phyloP scores from a whole-genome alignment of 2,797 vertebrate genomes.

The Poeciliopsis presidionis region DNA sequence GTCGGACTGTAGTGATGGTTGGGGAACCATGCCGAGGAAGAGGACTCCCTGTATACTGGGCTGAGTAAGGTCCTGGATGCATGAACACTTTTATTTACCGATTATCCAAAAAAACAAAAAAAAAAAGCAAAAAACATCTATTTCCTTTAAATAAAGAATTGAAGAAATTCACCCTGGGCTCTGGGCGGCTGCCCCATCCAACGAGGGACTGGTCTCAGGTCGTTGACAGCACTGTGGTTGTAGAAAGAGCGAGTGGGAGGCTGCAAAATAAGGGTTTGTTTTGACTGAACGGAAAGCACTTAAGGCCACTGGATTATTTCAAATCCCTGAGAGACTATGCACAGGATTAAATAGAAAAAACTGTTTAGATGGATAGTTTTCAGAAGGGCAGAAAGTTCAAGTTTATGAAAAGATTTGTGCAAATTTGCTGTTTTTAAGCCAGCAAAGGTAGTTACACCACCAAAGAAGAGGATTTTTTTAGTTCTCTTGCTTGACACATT shows the following conservation, averaged over 20 bases:
- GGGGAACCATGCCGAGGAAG: slow-evolving; percentile 78
- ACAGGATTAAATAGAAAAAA: not conserved
- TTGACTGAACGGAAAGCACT: not conserved
- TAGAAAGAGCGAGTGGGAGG: slow-evolving; percentile 67
- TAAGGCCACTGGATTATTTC: not conserved
- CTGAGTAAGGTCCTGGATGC: slow-evolving; percentile 72
- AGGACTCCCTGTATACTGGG: slow-evolving; percentile 74
- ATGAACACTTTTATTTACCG: not conserved
- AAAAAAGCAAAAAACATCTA: slow-evolving; percentile 58
- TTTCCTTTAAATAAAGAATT: slow-evolving; percentile 34
- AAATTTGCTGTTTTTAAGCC: not conserved
- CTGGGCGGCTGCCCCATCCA: slow-evolving; percentile 86
- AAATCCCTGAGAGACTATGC: not conserved
- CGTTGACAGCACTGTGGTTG: slow-evolving; percentile 84
- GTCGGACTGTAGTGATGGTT: slow-evolving; percentile 86
- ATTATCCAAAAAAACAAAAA: not conserved
- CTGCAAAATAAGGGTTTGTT: slow-evolving; percentile 41
- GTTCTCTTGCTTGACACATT: not conserved
- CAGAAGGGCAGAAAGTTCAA: not conserved
- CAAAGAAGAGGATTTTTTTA: not conserved
- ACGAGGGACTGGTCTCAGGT: slow-evolving; percentile 84
- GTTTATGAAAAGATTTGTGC: too few species aligned
- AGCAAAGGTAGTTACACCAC: not conserved
- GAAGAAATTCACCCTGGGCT: slow-evolving; percentile 82
- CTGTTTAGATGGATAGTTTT: not conserved